These are phyloP conservation scores for Drosophila histrio DNA, from an alignment of 2,888 invertebrate species.

Conservation along the genomic window DNA sequence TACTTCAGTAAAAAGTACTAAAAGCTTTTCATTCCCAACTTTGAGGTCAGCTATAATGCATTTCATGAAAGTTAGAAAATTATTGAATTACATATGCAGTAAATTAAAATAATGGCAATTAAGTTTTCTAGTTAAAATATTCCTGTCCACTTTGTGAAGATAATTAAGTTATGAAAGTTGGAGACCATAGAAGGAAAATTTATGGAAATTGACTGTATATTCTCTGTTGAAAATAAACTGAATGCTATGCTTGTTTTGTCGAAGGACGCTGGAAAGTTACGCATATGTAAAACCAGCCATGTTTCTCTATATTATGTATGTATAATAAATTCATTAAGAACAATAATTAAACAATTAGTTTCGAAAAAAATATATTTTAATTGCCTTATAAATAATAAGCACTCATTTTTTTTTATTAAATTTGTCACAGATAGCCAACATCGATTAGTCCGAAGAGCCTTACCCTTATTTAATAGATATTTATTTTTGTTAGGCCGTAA, in stretches of 20 bases:
- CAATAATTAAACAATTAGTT: not conserved
- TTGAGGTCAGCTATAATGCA: not conserved
- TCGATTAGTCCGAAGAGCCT: not conserved
- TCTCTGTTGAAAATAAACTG: too few relatives aligned
- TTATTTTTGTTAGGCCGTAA: constrained; percentile 17
- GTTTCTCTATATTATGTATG: too few relatives aligned
- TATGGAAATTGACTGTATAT: not conserved
- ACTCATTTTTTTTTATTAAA: not conserved
- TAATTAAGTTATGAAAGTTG: too few relatives aligned
- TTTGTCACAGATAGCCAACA: not conserved
- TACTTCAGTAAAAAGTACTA: not conserved
- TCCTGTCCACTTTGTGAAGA: too few relatives aligned
- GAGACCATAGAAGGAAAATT: not conserved
- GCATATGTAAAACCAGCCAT: too few relatives aligned
- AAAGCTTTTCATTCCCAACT: too few relatives aligned
- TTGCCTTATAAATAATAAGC: not conserved
- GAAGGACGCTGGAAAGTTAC: too few relatives aligned
- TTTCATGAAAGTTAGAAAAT: not conserved
- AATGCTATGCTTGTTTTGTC: too few relatives aligned
- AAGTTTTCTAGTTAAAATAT: too few relatives aligned
- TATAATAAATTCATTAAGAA: too few relatives aligned
- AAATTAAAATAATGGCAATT: too few relatives aligned
- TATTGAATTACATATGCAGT: too few relatives aligned
- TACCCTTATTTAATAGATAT: constrained; percentile 14
- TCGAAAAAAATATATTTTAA: not conserved